Evolutionary conservation across 2,888 invertebrate genomes (phyloP), one percentile per base, ranked within the genome.

Genomic region (Acrobasis consociella): DNA sequence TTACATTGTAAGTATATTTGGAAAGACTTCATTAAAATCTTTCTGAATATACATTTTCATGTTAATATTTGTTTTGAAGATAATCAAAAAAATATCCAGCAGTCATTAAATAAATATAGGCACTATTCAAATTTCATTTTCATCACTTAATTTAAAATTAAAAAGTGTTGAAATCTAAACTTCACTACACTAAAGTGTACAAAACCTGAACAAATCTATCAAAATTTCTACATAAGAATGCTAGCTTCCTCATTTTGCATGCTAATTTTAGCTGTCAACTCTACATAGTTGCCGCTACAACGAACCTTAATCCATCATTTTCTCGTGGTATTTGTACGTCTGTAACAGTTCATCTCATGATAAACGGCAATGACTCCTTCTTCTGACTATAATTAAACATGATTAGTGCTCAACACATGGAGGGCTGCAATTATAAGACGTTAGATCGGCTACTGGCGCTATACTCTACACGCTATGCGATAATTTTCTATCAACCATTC

Each of bases 291-390:
- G 66, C 67, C 77, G 70, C 62, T 74, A 64, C 71, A 74, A 62
- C 74, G 72, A 65, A 69, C 71, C 72, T 75, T 77, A 78, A 87
- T 86, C 80, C 74, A 82, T 86, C 81, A 85, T 86, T 83, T 82
- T 83, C 85, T 82, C 82, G 78, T 70, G 69, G 74, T 75, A 75
- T 88, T 86, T 85, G 75, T 85, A 79, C 81, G 80, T 84, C 77
- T 85, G 89, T 89, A 91, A 91, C 92, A 88, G 91, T 91, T 91
- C 85, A 87, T 92, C 87, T 89, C 92, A 91, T 91, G 92, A 87
- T 88, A 84, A 88, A 84, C 84, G 74, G 87, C 91, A 91, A 91
- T 91, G 91, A 91, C 85, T 90, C 82, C 85, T 82, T 83, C 81
- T 85, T 81, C 78, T 76, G 63, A 69, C 85, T 86, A 81, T 91